Conservation (phyloP, 2,797 vertebrate species). For the Natrix natrix region DNA sequence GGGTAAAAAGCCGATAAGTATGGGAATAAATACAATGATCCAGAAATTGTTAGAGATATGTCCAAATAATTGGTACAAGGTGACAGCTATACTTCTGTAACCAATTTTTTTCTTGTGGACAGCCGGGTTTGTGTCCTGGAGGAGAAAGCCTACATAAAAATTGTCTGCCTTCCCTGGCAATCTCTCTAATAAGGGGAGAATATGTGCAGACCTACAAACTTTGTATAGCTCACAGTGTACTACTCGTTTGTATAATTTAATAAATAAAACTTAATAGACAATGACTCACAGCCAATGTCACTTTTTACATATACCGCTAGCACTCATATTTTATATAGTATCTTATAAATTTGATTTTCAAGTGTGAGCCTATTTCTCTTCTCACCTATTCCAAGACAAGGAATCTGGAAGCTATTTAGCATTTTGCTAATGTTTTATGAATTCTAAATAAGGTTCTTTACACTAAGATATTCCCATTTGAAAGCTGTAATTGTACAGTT, state of each 20-base stretch:
- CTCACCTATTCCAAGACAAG: neutral
- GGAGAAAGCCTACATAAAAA: too few relatives aligned
- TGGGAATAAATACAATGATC: too few relatives aligned
- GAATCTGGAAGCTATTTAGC: neutral
- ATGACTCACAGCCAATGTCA: constrained; percentile 1
- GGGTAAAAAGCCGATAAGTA: too few relatives aligned
- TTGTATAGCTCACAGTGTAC: too few relatives aligned
- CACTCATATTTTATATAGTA: neutral
- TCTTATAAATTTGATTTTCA: constrained; percentile 6
- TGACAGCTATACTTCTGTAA: too few relatives aligned
- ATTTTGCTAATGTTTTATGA: neutral
- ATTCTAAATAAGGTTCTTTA: neutral
- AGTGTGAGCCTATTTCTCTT: neutral
- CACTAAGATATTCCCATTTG: constrained; percentile 33
- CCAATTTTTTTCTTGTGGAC: too few relatives aligned
- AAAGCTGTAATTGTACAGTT: constrained; percentile 36
- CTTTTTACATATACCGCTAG: fast-evolving
- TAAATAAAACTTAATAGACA: constrained; percentile 28
- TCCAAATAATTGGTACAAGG: too few relatives aligned
- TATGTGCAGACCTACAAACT: too few relatives aligned
- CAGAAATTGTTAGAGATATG: too few relatives aligned
- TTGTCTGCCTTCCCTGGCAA: too few relatives aligned
- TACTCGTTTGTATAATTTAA: neutral
- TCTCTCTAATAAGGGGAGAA: too few relatives aligned
- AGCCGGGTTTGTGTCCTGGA: too few relatives aligned